These are phyloP conservation scores for Urocitellus parryii DNA, from an alignment of 2,113 vertebrate species.

Conservation along the genomic window DNA sequence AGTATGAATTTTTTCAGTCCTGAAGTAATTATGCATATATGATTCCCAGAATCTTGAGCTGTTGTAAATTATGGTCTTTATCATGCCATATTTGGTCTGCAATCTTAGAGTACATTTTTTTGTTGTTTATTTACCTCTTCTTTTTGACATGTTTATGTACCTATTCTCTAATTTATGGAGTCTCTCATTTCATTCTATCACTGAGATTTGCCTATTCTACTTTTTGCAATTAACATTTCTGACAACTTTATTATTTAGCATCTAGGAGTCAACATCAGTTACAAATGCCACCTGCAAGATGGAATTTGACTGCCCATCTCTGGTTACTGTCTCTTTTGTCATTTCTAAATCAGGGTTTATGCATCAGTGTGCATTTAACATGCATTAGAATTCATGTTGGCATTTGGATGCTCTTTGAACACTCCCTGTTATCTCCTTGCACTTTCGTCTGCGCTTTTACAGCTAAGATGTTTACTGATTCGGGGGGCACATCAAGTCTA, in stretches of 20 bases:
- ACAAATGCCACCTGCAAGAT: neutral
- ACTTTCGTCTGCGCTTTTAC: neutral
- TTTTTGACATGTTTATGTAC: neutral
- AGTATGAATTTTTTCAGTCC: neutral
- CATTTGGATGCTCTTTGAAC: neutral
- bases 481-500: neutral
- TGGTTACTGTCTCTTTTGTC: neutral
- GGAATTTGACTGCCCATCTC: neutral
- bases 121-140: neutral
- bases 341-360: slow-evolving; percentile 21
- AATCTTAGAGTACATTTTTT: neutral
- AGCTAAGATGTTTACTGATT: neutral
- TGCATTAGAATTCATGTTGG: neutral
- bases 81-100: neutral
- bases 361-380: neutral
- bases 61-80: neutral
- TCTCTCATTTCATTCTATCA: neutral
- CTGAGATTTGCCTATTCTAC: neutral
- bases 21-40: neutral
- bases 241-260: neutral
- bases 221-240: neutral
- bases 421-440: neutral
- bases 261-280: neutral
- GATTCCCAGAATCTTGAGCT: neutral
- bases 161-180: neutral